Evolutionary conservation across 2,888 invertebrate species (phyloP).

Genomic region (Nymphalis polychloros): DNA sequence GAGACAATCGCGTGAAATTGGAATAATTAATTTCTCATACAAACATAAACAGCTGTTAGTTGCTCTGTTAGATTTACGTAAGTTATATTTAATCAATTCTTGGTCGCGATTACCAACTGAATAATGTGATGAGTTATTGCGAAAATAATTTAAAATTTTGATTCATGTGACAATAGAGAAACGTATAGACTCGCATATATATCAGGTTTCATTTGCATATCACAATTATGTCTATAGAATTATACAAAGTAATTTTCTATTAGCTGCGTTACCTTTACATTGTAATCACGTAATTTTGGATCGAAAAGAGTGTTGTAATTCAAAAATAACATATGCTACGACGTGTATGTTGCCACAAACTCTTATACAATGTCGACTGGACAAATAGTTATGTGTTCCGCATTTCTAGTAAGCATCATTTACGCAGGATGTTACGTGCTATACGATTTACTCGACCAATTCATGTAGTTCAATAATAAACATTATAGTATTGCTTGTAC

Average conservation of each 20-base stretch:
- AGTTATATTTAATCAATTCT: slow-evolving; percentile 38
- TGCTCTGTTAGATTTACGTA: slow-evolving; percentile 50
- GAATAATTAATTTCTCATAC: neutral
- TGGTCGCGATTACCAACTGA: slow-evolving; percentile 45
- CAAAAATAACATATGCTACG: slow-evolving; percentile 77
- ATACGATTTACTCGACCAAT: slow-evolving; percentile 45
- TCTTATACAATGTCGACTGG: slow-evolving; percentile 81
- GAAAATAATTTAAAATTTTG: slow-evolving; percentile 44
- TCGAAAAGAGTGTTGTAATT: slow-evolving; percentile 77
- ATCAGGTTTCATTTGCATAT: slow-evolving; percentile 10
- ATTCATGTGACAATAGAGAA: slow-evolving; percentile 38
- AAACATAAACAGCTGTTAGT: slow-evolving; percentile 26
- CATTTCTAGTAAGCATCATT: slow-evolving; percentile 79
- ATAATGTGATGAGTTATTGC: slow-evolving; percentile 47
- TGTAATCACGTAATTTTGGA: slow-evolving; percentile 74
- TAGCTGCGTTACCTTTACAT: slow-evolving; percentile 44
- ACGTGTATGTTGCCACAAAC: slow-evolving; percentile 73
- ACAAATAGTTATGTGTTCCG: slow-evolving; percentile 80
- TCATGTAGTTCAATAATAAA: slow-evolving; percentile 40
- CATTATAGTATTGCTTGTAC: neutral
- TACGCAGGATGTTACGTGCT: slow-evolving; percentile 70
- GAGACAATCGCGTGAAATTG: too few species aligned
- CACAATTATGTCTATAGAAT: slow-evolving; percentile 7
- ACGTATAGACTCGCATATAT: slow-evolving; percentile 8
- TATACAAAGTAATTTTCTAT: slow-evolving; percentile 8